Conservation (phyloP, 2,113 vertebrate genomes). For the Glareola pratincola region DNA sequence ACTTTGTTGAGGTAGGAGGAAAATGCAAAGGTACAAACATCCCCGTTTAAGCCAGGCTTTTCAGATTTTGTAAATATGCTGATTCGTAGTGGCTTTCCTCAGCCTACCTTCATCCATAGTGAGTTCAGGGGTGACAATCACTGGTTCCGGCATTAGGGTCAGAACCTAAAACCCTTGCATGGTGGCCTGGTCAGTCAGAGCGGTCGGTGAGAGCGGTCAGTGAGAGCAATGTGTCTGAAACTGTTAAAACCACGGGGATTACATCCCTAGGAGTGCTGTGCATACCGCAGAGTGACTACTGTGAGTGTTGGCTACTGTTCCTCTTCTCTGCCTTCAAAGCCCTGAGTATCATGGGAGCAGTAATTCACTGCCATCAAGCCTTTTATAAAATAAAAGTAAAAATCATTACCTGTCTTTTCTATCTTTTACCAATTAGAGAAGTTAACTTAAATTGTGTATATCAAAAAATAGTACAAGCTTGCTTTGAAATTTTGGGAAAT, state of each 20-base stretch:
- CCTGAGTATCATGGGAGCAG: background rate
- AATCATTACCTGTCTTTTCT: background rate
- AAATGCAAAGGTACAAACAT: background rate
- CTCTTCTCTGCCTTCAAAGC: background rate
- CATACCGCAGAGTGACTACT: background rate
- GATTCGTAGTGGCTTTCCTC: background rate
- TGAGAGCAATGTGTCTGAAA: background rate
- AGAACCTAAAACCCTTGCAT: background rate
- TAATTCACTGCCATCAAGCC: background rate
- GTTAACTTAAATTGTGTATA: slow-evolving; percentile 56
- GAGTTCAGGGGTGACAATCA: background rate
- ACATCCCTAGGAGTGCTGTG: background rate
- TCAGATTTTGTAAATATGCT: background rate
- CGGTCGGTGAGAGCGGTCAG: background rate
- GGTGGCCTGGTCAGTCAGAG: background rate
- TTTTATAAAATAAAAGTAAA: background rate
- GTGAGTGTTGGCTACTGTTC: background rate
- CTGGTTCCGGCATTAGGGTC: background rate
- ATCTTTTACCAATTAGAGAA: background rate
- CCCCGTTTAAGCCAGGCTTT: background rate
- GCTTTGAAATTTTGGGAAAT: slow-evolving; percentile 68
- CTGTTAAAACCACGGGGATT: background rate
- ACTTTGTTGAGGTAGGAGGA: background rate
- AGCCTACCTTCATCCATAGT: background rate
- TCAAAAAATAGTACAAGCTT: slow-evolving; percentile 57